These are phyloP conservation scores for Lycocorax pyrrhopterus DNA, from an alignment of 2,113 vertebrate species.

Conservation along the genomic window DNA sequence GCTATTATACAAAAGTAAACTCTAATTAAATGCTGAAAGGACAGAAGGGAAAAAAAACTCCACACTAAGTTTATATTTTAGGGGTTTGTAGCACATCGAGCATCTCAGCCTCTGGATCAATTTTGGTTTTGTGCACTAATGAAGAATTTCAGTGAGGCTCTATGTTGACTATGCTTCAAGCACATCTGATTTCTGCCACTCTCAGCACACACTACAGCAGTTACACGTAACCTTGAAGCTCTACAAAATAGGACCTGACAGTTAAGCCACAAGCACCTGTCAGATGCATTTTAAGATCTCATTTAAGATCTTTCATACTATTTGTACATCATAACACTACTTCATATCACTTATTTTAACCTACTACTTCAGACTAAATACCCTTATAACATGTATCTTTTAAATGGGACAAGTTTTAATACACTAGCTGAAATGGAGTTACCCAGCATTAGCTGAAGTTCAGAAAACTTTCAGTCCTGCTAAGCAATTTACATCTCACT, in stretches of 20 bases:
- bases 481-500: background rate
- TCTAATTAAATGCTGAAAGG: background rate
- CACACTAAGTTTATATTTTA: background rate
- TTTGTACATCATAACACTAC: background rate
- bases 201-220: background rate
- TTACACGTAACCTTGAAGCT: background rate
- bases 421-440: background rate
- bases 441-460: background rate
- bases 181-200: background rate
- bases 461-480: background rate
- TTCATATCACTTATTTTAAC: background rate
- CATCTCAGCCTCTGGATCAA: background rate
- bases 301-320: background rate
- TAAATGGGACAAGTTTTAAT: background rate
- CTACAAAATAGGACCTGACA: conserved; percentile 4
- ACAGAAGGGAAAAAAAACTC: accelerated
- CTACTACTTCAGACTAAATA: background rate
- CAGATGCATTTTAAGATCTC: background rate
- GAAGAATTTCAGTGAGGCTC: background rate
- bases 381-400: accelerated
- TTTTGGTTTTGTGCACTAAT: background rate
- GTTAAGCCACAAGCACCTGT: conserved; percentile 62
- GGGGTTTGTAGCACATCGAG: background rate
- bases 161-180: background rate
- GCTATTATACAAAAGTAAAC: background rate